Evolutionary conservation across 2,113 vertebrate genomes (phyloP).

Genomic region (Turdus rufiventris): DNA sequence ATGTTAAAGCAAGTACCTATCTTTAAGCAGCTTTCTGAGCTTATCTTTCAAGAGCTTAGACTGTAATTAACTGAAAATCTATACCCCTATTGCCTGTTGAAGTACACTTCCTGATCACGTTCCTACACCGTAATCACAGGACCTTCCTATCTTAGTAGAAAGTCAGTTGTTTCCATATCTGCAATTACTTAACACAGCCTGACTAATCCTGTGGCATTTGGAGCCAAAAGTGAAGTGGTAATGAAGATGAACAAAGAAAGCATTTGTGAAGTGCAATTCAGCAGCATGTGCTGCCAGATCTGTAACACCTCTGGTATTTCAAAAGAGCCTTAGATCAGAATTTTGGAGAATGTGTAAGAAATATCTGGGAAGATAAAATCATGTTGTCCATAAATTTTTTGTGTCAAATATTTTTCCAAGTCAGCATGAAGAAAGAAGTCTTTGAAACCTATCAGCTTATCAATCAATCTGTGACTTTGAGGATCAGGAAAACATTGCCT

Average conservation of each 20-base stretch:
- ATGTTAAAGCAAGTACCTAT: neutral
- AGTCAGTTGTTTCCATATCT: neutral
- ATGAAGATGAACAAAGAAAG: neutral
- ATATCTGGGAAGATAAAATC: neutral
- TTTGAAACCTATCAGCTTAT: neutral
- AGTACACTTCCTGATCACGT: neutral
- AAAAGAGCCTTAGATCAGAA: neutral
- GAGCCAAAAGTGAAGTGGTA: neutral
- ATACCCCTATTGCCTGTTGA: neutral
- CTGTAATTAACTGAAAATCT: constrained; percentile 21
- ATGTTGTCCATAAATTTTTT: neutral
- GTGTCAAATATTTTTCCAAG: neutral
- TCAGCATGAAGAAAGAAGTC: neutral
- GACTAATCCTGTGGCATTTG: neutral
- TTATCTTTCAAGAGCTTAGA: constrained; percentile 7
- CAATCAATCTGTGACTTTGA: neutral
- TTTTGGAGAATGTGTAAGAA: neutral
- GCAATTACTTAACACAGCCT: neutral
- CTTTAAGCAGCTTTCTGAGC: neutral
- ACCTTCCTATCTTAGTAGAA: neutral
- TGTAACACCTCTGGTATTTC: neutral
- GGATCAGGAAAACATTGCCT: neutral
- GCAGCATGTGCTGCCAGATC: neutral
- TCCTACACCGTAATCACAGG: neutral
- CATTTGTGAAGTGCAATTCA: neutral